Base-by-base conservation (phyloP, 1,140 invertebrate genomes). In the Vanessa atalanta region DNA sequence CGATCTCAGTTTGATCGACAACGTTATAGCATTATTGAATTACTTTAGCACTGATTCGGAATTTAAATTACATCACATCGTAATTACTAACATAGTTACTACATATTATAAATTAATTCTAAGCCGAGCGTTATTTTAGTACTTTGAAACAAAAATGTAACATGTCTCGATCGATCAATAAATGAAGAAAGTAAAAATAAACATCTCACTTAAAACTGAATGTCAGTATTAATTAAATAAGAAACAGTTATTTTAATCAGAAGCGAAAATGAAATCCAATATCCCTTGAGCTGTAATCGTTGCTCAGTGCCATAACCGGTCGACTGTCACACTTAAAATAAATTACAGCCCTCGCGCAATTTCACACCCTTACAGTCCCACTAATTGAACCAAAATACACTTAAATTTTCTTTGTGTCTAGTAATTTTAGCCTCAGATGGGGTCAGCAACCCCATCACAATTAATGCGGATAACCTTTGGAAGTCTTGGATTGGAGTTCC, bases 351-450 rank as follows among this genome's bases (percentile, higher is more conserved):
- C 85, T 84, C 76, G 85, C 83, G 82, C 84, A 88, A 91, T 90
- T 90, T 90, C 84, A 89, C 88, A 90, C 90, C 88, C 84, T 82
- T 81, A 76, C 83, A 81, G 73, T 75, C 77, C 81, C 83, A 84
- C 87, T 90, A 92, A 91, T 92, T 92, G 88, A 80, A 87, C 90
- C 88, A 87, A 92, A 90, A 90, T 90, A 89, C 86, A 89, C 87
- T 90, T 87, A 90, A 88, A 91, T 90, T 90, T 91, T 91, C 89
- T 91, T 91, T 91, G 89, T 90, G 86, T 88, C 86, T 88, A 80
- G 84, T 89, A 90, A 91, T 89, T 91, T 88, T 86, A 88, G 85
- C 80, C 82, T 83, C 83, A 81, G 85, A 87, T 87, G 82, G 88
- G 88, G 88, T 87, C 87, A 89, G 75, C 79, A 79, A 86, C 87